These are phyloP conservation scores for Sympetrum striolatum DNA, from an alignment of 2,888 invertebrate genomes.

Conservation along the genomic window DNA sequence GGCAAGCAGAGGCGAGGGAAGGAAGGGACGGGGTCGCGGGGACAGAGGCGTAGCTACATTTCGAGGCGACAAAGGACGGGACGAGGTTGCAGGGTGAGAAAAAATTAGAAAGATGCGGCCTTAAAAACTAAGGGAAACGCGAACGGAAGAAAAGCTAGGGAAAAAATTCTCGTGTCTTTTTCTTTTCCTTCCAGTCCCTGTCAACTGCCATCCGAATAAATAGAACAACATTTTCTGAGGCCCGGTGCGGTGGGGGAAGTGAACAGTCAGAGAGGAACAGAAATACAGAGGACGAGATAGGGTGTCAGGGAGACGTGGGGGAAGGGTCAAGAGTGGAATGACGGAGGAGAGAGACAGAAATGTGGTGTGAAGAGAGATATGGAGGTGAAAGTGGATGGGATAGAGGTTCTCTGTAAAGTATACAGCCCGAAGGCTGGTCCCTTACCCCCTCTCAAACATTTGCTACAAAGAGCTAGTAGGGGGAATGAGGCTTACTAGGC, in stretches of 20 bases:
- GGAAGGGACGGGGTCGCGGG: not conserved
- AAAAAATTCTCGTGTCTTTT: not conserved
- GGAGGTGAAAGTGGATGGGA: not conserved
- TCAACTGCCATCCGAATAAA: not conserved
- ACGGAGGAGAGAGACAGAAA: not conserved
- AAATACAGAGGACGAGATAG: not conserved
- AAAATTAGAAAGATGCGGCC: not conserved
- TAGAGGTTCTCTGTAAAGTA: too few relatives aligned
- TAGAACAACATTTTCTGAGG: not conserved
- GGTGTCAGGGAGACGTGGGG: not conserved
- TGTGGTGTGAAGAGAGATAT: not conserved
- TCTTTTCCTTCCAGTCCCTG: not conserved
- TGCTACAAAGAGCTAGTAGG: too few relatives aligned
- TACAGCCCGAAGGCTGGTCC: too few relatives aligned
- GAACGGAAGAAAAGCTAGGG: not conserved
- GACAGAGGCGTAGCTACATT: not conserved
- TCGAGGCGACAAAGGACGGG: not conserved
- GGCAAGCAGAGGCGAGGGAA: not conserved
- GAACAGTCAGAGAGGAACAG: not conserved
- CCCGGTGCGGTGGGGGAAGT: not conserved
- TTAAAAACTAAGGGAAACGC: not conserved
- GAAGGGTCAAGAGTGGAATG: not conserved
- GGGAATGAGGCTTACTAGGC: too few relatives aligned
- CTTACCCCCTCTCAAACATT: too few relatives aligned
- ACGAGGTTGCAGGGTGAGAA: not conserved